Base-by-base conservation (phyloP, 2,888 invertebrate species). In the Ganaspis brasiliensis region DNA sequence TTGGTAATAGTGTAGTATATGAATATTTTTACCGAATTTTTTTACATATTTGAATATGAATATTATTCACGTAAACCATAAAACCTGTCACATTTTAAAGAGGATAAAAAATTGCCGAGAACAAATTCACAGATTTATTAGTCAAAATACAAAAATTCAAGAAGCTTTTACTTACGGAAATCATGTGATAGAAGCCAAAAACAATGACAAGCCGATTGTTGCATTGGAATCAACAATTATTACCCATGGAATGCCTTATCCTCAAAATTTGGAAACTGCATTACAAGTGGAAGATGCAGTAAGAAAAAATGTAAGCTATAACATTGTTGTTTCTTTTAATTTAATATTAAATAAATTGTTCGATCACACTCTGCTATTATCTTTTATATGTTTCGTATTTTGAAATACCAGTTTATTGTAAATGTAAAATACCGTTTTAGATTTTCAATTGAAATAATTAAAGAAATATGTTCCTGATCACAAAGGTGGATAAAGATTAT, bases 191-290 rank as follows among this genome's bases (percentile, higher is more conserved):
- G 88, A 92, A 73, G 97, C 97, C 8, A 91, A 97, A 82, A 91
- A 92, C 73, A 91, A 92, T 63, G 92, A 93, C 35, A 92, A 93
- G 82, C 96, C 98, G 9, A 94, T 99, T 78, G 98, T 99, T 19
- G 98, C 99, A 1, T 92, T 99, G 83, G 99, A 99, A 93, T 98
- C 98, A 8, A 98, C 99, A 0, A 98, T 99, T 80, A 97, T 99
- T 79, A 99, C 99, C 0, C 99, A 99, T 92, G 99, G 99, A 56
- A 97, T 99, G 97, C 98, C 99, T 0, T 96, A 95, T 92, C 99
- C 99, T 0, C 93, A 96, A 72, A 99, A 99, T 92, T 92, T 98
- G 70, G 93, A 96, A 83, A 98, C 98, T 40, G 98, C 98, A 4
- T 78, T 94, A 55, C 93, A 94, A 88, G 96, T 98, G 0, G 98